phyloP scores from a whole-genome alignment of 2,888 invertebrate genomes.

The Idaea aversata region DNA sequence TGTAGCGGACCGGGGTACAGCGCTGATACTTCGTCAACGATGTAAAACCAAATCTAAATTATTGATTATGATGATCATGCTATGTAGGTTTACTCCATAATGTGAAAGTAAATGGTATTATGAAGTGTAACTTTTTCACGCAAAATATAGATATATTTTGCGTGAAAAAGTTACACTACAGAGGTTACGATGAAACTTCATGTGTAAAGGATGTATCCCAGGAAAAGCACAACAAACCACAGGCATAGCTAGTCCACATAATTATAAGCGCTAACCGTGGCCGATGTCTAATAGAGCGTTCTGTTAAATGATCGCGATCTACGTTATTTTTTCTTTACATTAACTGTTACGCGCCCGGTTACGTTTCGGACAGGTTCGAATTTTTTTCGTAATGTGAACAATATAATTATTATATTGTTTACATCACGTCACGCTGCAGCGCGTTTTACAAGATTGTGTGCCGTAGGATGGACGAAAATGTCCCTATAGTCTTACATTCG shows the following conservation, averaged over 20 bases:
- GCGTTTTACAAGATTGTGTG: background rate
- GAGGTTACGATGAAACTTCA: background rate
- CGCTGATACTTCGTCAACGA: no score
- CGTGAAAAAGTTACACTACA: no score
- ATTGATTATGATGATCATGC: no score
- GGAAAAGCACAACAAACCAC: background rate
- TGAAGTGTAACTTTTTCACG: no score
- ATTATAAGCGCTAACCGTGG: constrained; percentile 14
- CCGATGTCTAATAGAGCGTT: constrained; percentile 24
- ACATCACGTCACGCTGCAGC: background rate
- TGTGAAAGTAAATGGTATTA: no score
- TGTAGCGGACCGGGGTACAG: no score
- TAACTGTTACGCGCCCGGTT: constrained; percentile 17
- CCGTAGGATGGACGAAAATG: background rate
- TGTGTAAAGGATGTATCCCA: background rate
- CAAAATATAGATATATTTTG: no score
- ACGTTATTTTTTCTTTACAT: constrained; percentile 14
- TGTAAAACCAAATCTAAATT: no score
- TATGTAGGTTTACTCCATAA: no score
- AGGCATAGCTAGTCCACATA: background rate
- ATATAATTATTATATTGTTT: background rate
- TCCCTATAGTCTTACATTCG: background rate
- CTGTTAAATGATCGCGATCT: constrained; percentile 20
- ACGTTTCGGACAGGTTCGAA: background rate
- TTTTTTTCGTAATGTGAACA: background rate